phyloP scores from a whole-genome alignment of 2,797 vertebrate genomes.

The Girardinus metallicus region DNA sequence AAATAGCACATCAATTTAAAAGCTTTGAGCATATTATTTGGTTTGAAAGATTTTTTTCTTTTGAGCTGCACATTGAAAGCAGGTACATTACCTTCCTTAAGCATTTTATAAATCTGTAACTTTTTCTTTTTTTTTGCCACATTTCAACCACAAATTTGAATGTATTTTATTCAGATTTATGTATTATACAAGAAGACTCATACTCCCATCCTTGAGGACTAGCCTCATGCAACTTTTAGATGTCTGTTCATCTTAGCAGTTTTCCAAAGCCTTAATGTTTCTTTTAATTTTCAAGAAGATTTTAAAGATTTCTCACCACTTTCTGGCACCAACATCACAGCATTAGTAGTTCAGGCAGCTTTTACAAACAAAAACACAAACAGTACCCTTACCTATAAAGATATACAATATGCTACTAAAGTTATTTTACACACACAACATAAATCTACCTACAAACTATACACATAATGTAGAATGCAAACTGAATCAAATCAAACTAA shows the following conservation, averaged over 20 bases:
- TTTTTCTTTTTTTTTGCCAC: neutral
- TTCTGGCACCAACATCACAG: neutral
- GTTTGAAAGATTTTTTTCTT: neutral
- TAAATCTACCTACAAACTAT: neutral
- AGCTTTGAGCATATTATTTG: neutral
- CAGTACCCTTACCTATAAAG: neutral
- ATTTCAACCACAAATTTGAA: neutral
- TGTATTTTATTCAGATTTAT: neutral
- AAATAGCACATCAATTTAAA: neutral
- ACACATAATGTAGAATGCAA: neutral
- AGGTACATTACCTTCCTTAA: neutral
- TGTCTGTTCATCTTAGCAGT: neutral
- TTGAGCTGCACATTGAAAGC: neutral
- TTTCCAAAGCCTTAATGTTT: neutral
- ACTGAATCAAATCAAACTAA: neutral
- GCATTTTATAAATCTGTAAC: neutral
- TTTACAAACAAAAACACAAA: neutral
- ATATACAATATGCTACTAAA: neutral
- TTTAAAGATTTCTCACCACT: neutral
- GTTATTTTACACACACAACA: neutral
- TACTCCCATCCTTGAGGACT: neutral
- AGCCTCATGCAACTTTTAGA: neutral
- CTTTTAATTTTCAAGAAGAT: neutral
- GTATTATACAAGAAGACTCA: neutral
- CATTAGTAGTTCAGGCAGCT: neutral